These are phyloP conservation scores for Brachypteracias leptosomus DNA, from an alignment of 2,113 vertebrate species.

Conservation along the genomic window DNA sequence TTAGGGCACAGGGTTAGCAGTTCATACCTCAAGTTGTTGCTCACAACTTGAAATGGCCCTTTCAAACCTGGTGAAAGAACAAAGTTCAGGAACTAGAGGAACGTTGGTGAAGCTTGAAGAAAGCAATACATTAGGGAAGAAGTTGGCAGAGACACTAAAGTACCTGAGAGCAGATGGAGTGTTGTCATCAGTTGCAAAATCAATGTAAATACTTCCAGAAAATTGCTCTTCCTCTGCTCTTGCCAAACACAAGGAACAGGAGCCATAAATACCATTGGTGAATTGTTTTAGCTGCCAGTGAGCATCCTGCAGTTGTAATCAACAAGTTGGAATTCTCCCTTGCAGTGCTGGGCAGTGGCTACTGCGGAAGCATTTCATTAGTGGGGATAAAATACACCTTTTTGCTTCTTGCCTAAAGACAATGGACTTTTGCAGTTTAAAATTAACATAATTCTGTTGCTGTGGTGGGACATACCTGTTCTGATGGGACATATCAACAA, in stretches of 20 bases:
- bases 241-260: not conserved
- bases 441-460: not conserved
- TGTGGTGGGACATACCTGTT: not conserved
- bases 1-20: not conserved
- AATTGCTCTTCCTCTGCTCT: not conserved
- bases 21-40: not conserved
- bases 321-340: not conserved
- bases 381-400: not conserved
- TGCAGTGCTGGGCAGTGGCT: not conserved
- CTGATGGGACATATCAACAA: not conserved
- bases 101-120: not conserved
- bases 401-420: not conserved
- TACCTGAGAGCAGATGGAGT: not conserved
- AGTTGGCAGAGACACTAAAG: not conserved
- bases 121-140: not conserved
- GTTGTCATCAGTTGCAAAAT: constrained; percentile 39
- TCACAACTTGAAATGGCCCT: not conserved
- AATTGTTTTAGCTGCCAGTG: not conserved
- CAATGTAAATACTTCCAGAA: constrained; percentile 44
- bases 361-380: not conserved
- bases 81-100: not conserved
- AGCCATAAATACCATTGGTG: not conserved
- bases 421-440: not conserved
- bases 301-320: not conserved
- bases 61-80: not conserved